phyloP scores from a whole-genome alignment of 2,797 vertebrate species.

The Alcedo atthis region DNA sequence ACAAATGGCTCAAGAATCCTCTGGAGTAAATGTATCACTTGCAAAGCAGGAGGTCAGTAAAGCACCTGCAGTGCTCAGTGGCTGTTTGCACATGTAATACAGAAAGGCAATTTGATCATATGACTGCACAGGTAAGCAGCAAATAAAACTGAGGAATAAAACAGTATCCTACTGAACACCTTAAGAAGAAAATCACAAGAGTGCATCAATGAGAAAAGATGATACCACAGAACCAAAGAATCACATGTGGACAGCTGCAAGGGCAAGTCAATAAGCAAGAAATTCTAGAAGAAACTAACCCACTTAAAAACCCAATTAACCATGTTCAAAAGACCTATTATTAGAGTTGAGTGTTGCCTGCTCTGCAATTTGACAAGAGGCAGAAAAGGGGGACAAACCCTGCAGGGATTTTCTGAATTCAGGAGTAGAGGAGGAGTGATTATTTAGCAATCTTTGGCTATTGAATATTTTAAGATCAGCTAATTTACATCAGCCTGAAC shows the following conservation, averaged over 20 bases:
- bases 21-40: background rate
- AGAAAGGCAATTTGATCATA: background rate
- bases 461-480: background rate
- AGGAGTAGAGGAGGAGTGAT: background rate
- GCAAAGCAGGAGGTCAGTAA: background rate
- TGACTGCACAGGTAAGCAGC: background rate
- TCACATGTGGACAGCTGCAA: background rate
- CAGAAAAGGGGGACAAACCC: conserved; percentile 12
- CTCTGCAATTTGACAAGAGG: conserved; percentile 22
- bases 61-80: background rate
- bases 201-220: background rate
- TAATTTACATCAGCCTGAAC: conserved; percentile 5
- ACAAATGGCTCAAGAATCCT: background rate
- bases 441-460: conserved; percentile 22
- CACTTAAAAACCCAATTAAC: conserved; percentile 41
- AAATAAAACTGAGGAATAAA: background rate
- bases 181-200: background rate
- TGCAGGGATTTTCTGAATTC: background rate
- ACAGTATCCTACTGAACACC: background rate
- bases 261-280: background rate
- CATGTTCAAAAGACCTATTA: conserved; percentile 25
- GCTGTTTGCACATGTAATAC: background rate
- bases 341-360: background rate
- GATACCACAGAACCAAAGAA: background rate
- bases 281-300: conserved; percentile 13